Base-by-base conservation (phyloP, 2,888 invertebrate species). In the Meiosimyza decipiens region DNA sequence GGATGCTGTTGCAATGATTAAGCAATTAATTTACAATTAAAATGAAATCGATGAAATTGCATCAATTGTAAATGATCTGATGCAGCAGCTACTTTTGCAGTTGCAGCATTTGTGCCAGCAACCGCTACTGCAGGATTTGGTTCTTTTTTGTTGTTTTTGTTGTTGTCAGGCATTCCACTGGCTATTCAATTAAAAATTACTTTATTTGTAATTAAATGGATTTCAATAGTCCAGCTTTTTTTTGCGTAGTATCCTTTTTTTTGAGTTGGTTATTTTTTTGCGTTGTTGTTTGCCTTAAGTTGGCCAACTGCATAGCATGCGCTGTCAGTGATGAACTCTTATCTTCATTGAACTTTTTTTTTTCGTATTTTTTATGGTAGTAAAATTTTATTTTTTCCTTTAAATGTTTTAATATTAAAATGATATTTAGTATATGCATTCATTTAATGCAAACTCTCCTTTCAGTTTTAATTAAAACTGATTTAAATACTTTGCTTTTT, bases 181-280 rank as follows among this genome's bases (percentile, higher is more conserved):
- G 84, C 82, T 83, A 84, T 84, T 83, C 82, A 84, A 82, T 83
- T 84, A 84, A 83, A 84, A 84, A 82, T 83, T 84, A 84, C 83
- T 83, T 84, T 82, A 82, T 83, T 83, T 82, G 82, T 82, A 84
- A 84, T 83, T 84, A 83, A 83, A 83, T 84, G 81, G 81, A 80
- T 81, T 70, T 63, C 70, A 67, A 57, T 18, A 40, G 40, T 40
- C 40, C 40, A 9, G 1, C 2, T 40, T 40, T 40, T 28, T 40
- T 40, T 40, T 40, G 40, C 40, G 40, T 40, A 40, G 40, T 40
- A 7, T 67, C 16, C 13, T 47, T 63, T 47, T 47, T 47, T 67
- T 49, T 15, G 22, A 15, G 18, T 18, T 64, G 12, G 18, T 22
- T 69, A 47, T 49, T 15, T 62, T n/a, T 33, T 6, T 6, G 60